Evolutionary conservation across 2,797 vertebrate genomes (phyloP).

Genomic region (Crotalus adamanteus): DNA sequence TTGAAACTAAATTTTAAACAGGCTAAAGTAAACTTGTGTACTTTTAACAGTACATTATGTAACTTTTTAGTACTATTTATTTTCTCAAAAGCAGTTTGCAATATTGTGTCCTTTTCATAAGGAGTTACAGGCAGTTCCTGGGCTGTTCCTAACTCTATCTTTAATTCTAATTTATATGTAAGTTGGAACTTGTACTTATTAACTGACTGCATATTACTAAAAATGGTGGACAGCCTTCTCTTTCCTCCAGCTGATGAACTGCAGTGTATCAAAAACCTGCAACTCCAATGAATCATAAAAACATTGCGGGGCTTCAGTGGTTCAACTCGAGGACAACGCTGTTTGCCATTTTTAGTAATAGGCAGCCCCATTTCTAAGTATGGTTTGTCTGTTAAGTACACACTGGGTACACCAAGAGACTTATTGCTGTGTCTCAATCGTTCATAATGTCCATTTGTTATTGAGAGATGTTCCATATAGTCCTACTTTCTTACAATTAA

Average conservation of each 20-base stretch:
- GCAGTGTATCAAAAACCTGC: neutral
- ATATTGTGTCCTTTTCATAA: neutral
- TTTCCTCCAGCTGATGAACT: neutral
- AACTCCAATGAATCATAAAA: neutral
- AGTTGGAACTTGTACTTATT: neutral
- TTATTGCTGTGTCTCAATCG: neutral
- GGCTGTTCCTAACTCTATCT: neutral
- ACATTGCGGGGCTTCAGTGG: neutral
- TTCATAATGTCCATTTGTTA: neutral
- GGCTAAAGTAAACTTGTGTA: neutral
- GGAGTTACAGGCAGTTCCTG: neutral
- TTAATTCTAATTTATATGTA: neutral
- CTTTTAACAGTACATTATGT: neutral
- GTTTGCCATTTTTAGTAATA: neutral
- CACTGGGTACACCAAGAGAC: neutral
- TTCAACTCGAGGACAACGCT: neutral
- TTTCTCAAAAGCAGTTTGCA: accelerated
- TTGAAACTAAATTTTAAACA: neutral
- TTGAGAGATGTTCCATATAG: neutral
- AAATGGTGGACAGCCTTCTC: neutral
- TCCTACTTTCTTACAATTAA: neutral
- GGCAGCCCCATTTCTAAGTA: neutral
- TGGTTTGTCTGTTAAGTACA: neutral
- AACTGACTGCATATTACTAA: neutral
- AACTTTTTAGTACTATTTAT: neutral